phyloP scores from a whole-genome alignment of 92 coral and sea anemone genomes.

The Galaxea fascicularis region DNA sequence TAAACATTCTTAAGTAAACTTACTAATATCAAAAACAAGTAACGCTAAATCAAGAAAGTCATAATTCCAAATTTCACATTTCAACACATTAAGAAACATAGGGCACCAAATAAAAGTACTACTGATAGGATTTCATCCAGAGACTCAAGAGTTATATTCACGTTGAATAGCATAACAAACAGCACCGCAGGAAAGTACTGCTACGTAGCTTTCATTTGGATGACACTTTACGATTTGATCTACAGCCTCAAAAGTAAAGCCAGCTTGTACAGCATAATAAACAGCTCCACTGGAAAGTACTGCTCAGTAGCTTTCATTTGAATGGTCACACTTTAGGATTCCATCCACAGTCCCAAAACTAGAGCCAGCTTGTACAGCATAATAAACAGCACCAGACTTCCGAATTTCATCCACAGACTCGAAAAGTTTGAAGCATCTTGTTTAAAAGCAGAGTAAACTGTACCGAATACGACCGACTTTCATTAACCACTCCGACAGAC shows the following conservation, averaged over 20 bases:
- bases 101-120: neutral
- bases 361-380: neutral
- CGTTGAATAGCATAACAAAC: no score
- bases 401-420: neutral
- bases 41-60: neutral
- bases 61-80: neutral
- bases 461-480: no score
- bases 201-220: no score
- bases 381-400: no score
- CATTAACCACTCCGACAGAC: no score
- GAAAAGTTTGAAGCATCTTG: neutral
- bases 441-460: no score
- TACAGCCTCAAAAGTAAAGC: neutral
- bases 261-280: neutral
- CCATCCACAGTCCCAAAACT: neutral
- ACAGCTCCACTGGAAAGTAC: neutral
- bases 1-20: neutral
- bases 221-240: neutral
- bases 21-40: neutral
- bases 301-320: constrained; percentile 1
- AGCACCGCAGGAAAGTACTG: neutral
- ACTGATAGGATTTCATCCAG: neutral
- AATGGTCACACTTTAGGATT: neutral
- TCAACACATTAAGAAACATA: neutral
- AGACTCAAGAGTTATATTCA: no score